Evolutionary conservation across 2,113 vertebrate species (phyloP).

Genomic region (Geothlypis trichas): DNA sequence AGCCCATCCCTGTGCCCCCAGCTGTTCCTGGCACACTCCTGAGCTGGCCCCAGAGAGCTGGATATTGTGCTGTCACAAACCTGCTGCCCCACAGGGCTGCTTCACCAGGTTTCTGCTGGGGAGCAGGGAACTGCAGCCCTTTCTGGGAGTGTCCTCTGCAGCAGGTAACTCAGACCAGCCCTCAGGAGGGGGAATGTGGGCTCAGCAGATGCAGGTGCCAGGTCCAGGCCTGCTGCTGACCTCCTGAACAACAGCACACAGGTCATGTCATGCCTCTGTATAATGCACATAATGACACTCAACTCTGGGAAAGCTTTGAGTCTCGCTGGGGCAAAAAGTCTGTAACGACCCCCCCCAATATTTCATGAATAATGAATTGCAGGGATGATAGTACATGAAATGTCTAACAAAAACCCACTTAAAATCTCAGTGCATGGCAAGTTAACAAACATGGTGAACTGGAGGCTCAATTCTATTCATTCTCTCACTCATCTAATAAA

Average conservation of each 20-base stretch:
- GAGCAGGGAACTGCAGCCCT: not conserved
- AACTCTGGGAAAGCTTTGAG: not conserved
- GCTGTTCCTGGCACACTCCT: not conserved
- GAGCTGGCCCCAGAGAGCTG: not conserved
- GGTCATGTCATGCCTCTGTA: not conserved
- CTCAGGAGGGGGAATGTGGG: not conserved
- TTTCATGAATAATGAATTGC: not conserved
- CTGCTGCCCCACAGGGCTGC: not conserved
- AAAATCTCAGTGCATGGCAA: not conserved
- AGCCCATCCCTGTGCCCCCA: not conserved
- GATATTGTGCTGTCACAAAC: not conserved
- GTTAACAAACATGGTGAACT: not conserved
- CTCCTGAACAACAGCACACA: not conserved
- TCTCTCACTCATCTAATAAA: not conserved
- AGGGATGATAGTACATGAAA: not conserved
- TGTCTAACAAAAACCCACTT: not conserved
- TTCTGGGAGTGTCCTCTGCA: not conserved
- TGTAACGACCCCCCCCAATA: too few relatives aligned
- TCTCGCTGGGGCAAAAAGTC: not conserved
- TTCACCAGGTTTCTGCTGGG: not conserved
- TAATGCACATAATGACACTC: not conserved
- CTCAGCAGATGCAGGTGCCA: not conserved
- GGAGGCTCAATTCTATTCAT: not conserved
- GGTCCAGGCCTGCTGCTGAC: accelerated
- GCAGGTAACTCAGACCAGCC: not conserved